These are phyloP conservation scores for Calephelis virginiensis DNA, from an alignment of 1,140 invertebrate species.

Conservation along the genomic window DNA sequence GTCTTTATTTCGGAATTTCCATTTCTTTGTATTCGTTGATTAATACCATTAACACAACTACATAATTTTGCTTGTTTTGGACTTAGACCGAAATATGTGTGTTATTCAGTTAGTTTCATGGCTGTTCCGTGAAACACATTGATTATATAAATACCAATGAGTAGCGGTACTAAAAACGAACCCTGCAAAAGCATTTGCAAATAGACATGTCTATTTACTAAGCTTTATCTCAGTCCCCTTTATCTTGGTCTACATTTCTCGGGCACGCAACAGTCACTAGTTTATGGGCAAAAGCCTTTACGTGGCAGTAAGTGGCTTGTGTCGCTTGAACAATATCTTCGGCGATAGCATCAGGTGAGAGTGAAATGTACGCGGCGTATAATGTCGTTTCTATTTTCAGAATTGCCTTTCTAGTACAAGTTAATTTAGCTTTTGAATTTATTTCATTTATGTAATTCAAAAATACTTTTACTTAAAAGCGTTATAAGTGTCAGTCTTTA, in stretches of 20 bases:
- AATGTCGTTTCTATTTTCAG: slow-evolving; percentile 3
- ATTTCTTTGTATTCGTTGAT: too few species aligned
- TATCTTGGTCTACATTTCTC: slow-evolving; percentile 24
- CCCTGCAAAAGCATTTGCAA: neutral
- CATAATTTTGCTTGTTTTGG: too few species aligned
- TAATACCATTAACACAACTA: too few species aligned
- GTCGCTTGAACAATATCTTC: slow-evolving; percentile 31
- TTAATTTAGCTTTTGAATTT: neutral
- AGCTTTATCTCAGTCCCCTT: slow-evolving; percentile 24
- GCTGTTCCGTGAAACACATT: too few species aligned
- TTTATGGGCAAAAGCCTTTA: slow-evolving; percentile 37
- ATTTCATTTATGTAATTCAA: too few species aligned
- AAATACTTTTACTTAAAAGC: too few species aligned
- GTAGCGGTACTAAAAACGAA: neutral
- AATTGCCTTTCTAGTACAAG: slow-evolving; percentile 6
- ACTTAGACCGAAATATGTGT: too few species aligned
- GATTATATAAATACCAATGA: neutral
- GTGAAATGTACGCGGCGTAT: slow-evolving; percentile 25
- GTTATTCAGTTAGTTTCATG: too few species aligned
- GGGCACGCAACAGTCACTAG: slow-evolving; percentile 35
- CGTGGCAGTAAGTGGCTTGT: slow-evolving; percentile 34
- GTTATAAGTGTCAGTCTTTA: too few species aligned
- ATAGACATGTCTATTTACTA: slow-evolving; percentile 2
- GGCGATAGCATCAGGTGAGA: slow-evolving; percentile 34
- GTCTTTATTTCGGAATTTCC: too few species aligned